phyloP scores from a whole-genome alignment of 2,888 invertebrate genomes.

The Eristalinus aeneus region DNA sequence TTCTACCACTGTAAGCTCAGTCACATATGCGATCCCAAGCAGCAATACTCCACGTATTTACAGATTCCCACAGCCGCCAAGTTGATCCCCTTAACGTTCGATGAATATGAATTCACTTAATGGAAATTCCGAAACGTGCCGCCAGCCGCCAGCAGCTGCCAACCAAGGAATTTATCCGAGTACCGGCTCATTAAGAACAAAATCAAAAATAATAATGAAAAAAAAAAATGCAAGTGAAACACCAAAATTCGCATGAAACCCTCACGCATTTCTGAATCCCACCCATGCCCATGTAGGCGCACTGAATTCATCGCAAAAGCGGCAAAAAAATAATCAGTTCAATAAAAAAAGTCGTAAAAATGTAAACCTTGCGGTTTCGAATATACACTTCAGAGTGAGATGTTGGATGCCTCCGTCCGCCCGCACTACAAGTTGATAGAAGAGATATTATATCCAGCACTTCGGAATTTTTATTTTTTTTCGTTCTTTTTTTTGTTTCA shows the following conservation, averaged over 20 bases:
- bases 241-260: not conserved
- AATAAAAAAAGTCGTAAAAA: slow-evolving; percentile 24
- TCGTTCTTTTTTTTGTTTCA: not conserved
- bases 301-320: not conserved
- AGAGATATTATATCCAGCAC: not conserved
- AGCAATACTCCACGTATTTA: not conserved
- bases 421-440: not conserved
- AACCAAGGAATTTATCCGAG: slow-evolving; percentile 23
- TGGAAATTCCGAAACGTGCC: not conserved
- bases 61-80: not conserved
- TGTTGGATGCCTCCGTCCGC: not conserved
- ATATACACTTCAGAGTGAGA: slow-evolving; percentile 29
- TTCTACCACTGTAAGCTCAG: too few relatives aligned
- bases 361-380: slow-evolving; percentile 39
- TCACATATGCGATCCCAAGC: too few relatives aligned
- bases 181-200: slow-evolving; percentile 42
- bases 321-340: not conserved
- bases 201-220: not conserved
- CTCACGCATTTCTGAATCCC: not conserved
- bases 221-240: not conserved
- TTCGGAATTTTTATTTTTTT: not conserved
- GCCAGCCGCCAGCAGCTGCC: not conserved
- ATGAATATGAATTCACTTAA: not conserved
- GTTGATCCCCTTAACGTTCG: not conserved
- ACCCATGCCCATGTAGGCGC: not conserved